These are phyloP conservation scores for Parnassius mnemosyne DNA, from an alignment of 2,888 invertebrate species.

Conservation along the genomic window DNA sequence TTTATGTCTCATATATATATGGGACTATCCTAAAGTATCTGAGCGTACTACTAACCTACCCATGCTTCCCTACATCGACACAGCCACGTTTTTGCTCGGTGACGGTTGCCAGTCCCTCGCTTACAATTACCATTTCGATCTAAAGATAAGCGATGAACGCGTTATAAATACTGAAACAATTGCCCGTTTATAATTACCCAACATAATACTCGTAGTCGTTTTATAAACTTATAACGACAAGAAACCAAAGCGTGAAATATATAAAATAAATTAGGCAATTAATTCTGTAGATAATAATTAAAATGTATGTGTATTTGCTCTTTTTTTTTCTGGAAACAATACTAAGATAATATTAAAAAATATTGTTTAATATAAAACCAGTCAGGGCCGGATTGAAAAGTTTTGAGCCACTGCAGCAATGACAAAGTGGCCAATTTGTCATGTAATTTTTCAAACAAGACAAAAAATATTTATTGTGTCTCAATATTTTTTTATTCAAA, in stretches of 20 bases:
- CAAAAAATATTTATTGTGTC: too few relatives aligned
- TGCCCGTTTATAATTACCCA: conserved; percentile 38
- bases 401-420: too few relatives aligned
- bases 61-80: conserved; percentile 39
- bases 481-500: too few relatives aligned
- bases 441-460: too few relatives aligned
- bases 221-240: conserved; percentile 26
- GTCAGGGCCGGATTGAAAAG: too few relatives aligned
- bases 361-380: too few relatives aligned
- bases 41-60: not conserved
- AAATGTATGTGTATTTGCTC: too few relatives aligned
- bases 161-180: conserved; percentile 30
- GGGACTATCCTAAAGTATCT: not conserved
- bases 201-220: conserved; percentile 32
- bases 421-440: too few relatives aligned
- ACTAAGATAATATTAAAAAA: too few relatives aligned
- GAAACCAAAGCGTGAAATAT: conserved; percentile 13
- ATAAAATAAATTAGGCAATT: not conserved
- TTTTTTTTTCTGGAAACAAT: too few relatives aligned
- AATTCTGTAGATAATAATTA: not conserved
- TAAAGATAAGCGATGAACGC: conserved; percentile 47
- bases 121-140: conserved; percentile 67
- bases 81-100: conserved; percentile 36
- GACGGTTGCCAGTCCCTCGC: conserved; percentile 51
- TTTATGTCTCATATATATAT: not conserved